A percentile compares a stretch with the other conserved stretches of the same genome.
Conservation (phyloP, 2,888 invertebrate genomes). For the Caenorhabditis angaria region DNA sequence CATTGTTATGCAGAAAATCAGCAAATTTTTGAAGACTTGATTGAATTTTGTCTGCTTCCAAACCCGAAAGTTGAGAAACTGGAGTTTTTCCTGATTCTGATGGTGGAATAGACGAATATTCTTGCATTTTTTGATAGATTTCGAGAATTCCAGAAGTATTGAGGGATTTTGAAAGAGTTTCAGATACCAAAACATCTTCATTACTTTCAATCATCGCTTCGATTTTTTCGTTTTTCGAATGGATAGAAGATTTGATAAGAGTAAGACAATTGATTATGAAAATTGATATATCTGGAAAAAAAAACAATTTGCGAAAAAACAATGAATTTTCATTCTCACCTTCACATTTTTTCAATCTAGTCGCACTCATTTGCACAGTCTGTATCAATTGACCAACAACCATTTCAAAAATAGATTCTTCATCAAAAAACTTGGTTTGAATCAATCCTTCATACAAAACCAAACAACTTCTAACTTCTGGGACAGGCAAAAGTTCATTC, state of each 20-base stretch:
- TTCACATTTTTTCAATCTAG: slow-evolving; percentile 6
- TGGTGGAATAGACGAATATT: too few species aligned
- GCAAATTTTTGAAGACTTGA: background rate
- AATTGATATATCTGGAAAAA: slow-evolving; percentile 17
- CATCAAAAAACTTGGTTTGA: slow-evolving; percentile 15
- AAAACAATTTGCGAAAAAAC: too few species aligned
- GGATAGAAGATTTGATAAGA: slow-evolving; percentile 23
- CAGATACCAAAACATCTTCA: slow-evolving; percentile 31
- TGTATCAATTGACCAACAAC: slow-evolving; percentile 31
- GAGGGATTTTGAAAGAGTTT: slow-evolving; percentile 23
- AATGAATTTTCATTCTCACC: background rate
- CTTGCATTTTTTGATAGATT: slow-evolving; percentile 32
- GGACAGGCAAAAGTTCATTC: slow-evolving; percentile 28
- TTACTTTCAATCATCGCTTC: slow-evolving; percentile 40
- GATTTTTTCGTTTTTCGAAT: slow-evolving; percentile 32
- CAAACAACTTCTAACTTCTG: slow-evolving; percentile 25
- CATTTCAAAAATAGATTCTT: slow-evolving; percentile 26
- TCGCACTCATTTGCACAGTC: slow-evolving; percentile 31
- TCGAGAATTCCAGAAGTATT: slow-evolving; percentile 36
- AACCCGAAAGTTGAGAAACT: background rate
- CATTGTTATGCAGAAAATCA: background rate
- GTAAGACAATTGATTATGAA: slow-evolving; percentile 38
- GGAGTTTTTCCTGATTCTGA: too few species aligned
- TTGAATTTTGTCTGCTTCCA: background rate
- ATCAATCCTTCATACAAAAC: slow-evolving; percentile 25